Conservation (phyloP, 2,888 invertebrate species). For the Limulus polyphemus region DNA sequence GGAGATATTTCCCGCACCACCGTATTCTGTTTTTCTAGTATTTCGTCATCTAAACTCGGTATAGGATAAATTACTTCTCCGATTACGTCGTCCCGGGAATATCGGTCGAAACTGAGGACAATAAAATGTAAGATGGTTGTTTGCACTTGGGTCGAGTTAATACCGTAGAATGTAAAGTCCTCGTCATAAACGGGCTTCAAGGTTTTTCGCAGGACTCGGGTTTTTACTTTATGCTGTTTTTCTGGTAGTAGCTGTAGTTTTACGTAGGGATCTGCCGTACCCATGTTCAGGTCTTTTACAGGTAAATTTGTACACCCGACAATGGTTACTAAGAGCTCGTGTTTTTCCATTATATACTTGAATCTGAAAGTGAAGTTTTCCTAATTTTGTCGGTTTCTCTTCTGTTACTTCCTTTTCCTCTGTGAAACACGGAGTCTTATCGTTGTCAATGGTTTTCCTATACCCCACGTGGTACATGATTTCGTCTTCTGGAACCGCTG, state of each 20-base stretch:
- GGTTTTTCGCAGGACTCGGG: constrained; percentile 88
- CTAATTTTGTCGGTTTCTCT: constrained; percentile 55
- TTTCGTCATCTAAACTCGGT: constrained; percentile 26
- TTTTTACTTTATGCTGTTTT: constrained; percentile 94
- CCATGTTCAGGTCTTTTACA: constrained; percentile 62
- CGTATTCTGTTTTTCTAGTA: constrained; percentile 48
- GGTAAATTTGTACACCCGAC: constrained; percentile 79
- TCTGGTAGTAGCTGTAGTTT: constrained; percentile 94
- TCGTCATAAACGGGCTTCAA: constrained; percentile 95
- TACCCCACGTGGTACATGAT: too few relatives aligned
- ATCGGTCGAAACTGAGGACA: constrained; percentile 87
- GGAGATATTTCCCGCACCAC: constrained; percentile 78
- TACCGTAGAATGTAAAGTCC: constrained; percentile 96
- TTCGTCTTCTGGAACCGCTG: too few relatives aligned
- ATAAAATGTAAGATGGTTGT: constrained; percentile 79
- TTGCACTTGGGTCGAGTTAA: constrained; percentile 69
- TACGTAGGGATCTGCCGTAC: constrained; percentile 90
- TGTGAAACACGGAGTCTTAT: too few relatives aligned
- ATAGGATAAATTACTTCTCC: constrained; percentile 75
- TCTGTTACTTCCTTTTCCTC: constrained; percentile 37
- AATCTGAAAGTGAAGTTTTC: constrained; percentile 76
- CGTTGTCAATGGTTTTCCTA: too few relatives aligned
- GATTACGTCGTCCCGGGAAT: constrained; percentile 94
- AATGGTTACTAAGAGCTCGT: constrained; percentile 80
- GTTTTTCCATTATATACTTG: constrained; percentile 58